Conservation (phyloP, 2,113 vertebrate genomes). For the Pomatostomus ruficeps region DNA sequence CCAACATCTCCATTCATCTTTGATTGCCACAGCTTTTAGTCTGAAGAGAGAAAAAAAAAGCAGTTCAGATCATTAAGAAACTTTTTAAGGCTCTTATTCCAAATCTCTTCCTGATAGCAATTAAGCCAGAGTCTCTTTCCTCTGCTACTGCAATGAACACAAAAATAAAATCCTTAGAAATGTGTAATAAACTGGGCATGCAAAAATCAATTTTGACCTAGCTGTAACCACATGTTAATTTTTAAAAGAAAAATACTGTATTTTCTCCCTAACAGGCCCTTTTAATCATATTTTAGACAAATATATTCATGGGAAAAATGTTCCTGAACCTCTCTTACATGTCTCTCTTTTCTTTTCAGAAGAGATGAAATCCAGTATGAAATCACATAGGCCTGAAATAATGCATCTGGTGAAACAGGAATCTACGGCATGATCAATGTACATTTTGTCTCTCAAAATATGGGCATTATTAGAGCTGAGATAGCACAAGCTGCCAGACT, state of each 20-base stretch:
- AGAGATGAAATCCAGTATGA: slow-evolving; percentile 55
- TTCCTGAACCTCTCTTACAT: background rate
- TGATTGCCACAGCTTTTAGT: background rate
- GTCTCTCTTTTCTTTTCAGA: slow-evolving; percentile 24
- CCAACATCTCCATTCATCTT: background rate
- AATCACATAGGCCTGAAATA: slow-evolving; percentile 50
- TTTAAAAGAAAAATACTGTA: background rate
- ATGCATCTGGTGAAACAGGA: slow-evolving; percentile 34
- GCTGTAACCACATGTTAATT: background rate
- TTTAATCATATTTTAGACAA: slow-evolving; percentile 46
- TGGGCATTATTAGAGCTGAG: slow-evolving; percentile 43
- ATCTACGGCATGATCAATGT: background rate
- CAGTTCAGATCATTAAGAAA: background rate
- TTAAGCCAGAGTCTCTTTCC: background rate
- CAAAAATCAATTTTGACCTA: slow-evolving; percentile 11
- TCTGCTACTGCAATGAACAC: background rate
- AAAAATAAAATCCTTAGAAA: background rate
- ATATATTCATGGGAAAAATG: slow-evolving; percentile 51
- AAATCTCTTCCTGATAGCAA: background rate
- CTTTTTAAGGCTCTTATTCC: background rate
- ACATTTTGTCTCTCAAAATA: slow-evolving; percentile 47
- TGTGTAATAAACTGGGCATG: background rate
- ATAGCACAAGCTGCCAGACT: slow-evolving; percentile 14
- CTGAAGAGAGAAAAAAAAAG: background rate
- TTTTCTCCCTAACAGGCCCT: background rate